These are phyloP conservation scores for Cromileptes altivelis DNA, from an alignment of 2,113 vertebrate genomes.

Conservation along the genomic window DNA sequence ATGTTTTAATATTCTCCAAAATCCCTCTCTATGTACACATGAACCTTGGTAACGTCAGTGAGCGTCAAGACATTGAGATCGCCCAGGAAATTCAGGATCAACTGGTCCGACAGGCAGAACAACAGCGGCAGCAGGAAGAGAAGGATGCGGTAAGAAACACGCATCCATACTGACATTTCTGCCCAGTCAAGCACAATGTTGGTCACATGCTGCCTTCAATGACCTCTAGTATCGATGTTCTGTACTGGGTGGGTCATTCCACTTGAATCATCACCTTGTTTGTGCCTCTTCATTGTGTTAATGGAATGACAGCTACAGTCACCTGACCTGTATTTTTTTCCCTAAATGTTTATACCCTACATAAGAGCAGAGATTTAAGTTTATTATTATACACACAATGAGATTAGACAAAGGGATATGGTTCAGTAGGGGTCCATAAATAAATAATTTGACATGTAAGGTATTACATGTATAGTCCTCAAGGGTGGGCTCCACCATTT, in stretches of 20 bases:
- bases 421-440: not conserved
- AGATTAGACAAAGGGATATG: not conserved
- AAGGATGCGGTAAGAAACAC: slow-evolving; percentile 90
- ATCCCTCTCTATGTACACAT: not conserved
- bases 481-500: no score
- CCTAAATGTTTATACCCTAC: not conserved
- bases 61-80: slow-evolving; percentile 92
- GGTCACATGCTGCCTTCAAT: not conserved
- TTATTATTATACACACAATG: not conserved
- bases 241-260: not conserved
- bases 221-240: not conserved
- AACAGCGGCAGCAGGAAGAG: slow-evolving; percentile 91
- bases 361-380: not conserved
- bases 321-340: not conserved
- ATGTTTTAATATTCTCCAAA: slow-evolving; percentile 3
- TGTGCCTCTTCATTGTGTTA: not conserved
- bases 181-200: not conserved
- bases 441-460: no score
- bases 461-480: no score
- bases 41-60: slow-evolving; percentile 80
- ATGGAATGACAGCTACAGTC: not conserved
- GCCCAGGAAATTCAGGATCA: slow-evolving; percentile 97
- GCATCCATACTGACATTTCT: not conserved
- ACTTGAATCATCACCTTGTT: slow-evolving; percentile 6
- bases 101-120: slow-evolving; percentile 92